Base-by-base conservation (phyloP, 2,888 invertebrate species). In the Zeuzera pyrina region DNA sequence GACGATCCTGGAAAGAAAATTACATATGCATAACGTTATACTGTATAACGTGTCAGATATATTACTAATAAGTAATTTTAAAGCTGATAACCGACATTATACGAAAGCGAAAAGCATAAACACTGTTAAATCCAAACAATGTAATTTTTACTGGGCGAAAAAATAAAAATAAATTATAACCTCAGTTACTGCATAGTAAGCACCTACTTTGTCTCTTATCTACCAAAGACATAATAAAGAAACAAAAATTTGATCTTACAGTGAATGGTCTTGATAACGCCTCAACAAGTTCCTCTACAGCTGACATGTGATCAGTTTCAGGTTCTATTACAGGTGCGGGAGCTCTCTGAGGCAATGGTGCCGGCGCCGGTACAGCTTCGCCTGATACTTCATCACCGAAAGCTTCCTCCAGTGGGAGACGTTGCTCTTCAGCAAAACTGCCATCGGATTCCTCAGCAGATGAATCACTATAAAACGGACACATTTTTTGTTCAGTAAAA, bases 241-340 rank as follows among this genome's bases (percentile, higher is more conserved):
- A n/a, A n/a, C 19, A 19, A 19, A 1, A 19, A 8, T 25, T 12
- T 3, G 26, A 12, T 44, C 71, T 70, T 39, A 84, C 84, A 41
- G 78, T 79, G 34, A 84, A 84, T 4, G 84, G 84, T 34, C 78
- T 73, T 8, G 79, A 66, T 3, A 84, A 41, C 2, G 83, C 79
- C 39, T 84, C 78, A 2, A 81, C 79, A 8, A 84, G 49, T 24
- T 84, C 84, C 33, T 81, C 81, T 1, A 74, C 67, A 19, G 74
- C 66, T 2, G 76, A 68, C 55, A 72, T 66, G 21, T 69, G 69
- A 24, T 79, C 79, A 2, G 56, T 41, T 0, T 73, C 70, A 1
- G 64, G 49, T 35, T 74, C 77, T 3, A 57, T 48, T 1, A 74
- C 72, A 0, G 77, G 79, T 2, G 76, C 76, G 0, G 73, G 74